phyloP scores from a whole-genome alignment of 2,888 invertebrate genomes.

The Cataglyphis albicans region DNA sequence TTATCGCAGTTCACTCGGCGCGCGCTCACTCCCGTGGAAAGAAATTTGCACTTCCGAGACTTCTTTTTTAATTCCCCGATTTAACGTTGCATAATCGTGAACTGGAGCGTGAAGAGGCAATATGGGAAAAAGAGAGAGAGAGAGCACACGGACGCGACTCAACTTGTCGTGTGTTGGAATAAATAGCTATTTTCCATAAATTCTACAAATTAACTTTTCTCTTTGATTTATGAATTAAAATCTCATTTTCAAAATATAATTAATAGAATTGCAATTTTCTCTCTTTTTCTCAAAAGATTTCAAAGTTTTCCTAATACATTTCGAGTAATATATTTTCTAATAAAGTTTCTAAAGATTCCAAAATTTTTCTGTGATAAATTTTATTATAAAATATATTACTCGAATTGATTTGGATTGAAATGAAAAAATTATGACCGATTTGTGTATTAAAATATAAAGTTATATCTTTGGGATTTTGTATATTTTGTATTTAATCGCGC shows the following conservation, averaged over 20 bases:
- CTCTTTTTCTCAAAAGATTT: background rate
- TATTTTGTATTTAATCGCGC: background rate
- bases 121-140: slow-evolving; percentile 26
- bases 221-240: slow-evolving; percentile 7
- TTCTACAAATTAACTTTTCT: slow-evolving; percentile 48
- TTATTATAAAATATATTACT: background rate
- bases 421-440: background rate
- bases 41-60: slow-evolving; percentile 50
- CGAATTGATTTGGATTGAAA: background rate
- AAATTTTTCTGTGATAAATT: background rate
- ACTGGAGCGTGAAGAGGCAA: slow-evolving; percentile 61
- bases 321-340: background rate
- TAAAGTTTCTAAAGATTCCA: background rate
- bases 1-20: slow-evolving; percentile 44
- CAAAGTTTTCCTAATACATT: background rate
- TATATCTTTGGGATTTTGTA: background rate
- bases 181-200: slow-evolving; percentile 60
- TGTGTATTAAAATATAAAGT: background rate
- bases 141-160: background rate
- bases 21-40: slow-evolving; percentile 53
- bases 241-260: background rate
- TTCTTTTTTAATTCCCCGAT: slow-evolving; percentile 65
- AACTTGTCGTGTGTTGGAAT: slow-evolving; percentile 44
- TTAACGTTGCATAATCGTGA: slow-evolving; percentile 67
- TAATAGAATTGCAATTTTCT: background rate